A percentile compares a stretch with the other conserved stretches of the same genome.
These are phyloP conservation scores for Vanacampus margaritifer DNA, from an alignment of 2,113 vertebrate species.

Conservation along the genomic window DNA sequence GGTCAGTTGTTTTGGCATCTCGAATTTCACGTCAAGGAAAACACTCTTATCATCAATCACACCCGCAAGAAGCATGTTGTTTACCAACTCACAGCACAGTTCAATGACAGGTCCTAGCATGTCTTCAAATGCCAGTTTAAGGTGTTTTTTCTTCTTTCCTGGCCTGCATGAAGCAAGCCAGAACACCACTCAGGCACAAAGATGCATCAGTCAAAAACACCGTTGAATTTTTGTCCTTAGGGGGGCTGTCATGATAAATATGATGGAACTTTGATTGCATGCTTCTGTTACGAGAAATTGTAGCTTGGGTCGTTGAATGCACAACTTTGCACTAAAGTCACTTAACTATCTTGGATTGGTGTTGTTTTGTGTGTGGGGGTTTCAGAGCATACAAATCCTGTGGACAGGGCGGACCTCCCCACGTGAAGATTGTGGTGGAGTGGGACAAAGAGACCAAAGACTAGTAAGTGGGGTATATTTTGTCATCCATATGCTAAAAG, in stretches of 20 bases:
- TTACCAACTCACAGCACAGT: neutral
- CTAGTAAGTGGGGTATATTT: slow-evolving; percentile 80
- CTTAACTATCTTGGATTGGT: neutral
- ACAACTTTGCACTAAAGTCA: neutral
- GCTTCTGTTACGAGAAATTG: neutral
- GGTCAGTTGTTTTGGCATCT: slow-evolving; percentile 67
- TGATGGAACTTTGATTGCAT: neutral
- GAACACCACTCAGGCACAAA: neutral
- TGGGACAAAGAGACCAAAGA: slow-evolving; percentile 99
- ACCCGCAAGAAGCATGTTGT: neutral
- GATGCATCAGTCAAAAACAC: neutral
- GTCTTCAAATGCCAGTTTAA: slow-evolving; percentile 37
- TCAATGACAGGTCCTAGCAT: slow-evolving; percentile 28
- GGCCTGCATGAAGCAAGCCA: slow-evolving; percentile 20
- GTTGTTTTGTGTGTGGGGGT: slow-evolving; percentile 21
- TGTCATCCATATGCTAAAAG: neutral
- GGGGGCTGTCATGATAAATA: neutral
- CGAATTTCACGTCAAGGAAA: neutral
- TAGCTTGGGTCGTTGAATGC: neutral
- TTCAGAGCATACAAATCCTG: slow-evolving; percentile 90
- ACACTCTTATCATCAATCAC: neutral
- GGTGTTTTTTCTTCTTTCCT: slow-evolving; percentile 27
- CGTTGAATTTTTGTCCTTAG: slow-evolving; percentile 1
- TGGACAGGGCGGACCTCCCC: slow-evolving; percentile 89
- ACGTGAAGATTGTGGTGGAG: slow-evolving; percentile 96